A percentile compares a stretch with the other conserved stretches of the same genome.
Conservation (phyloP, 2,888 invertebrate genomes). For the Drosophila fungiperda region DNA sequence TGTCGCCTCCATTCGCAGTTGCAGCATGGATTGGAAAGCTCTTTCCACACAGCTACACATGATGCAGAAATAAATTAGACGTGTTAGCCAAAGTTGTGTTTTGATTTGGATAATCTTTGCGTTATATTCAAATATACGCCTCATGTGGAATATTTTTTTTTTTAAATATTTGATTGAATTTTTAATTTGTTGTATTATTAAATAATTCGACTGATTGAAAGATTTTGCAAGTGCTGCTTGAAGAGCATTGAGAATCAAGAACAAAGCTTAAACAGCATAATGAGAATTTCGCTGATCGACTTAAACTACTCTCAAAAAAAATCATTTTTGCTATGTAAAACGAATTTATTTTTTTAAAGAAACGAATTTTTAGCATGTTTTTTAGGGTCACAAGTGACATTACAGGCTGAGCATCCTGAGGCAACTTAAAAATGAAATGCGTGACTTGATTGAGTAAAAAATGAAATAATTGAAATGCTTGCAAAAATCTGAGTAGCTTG, state of each 20-base stretch:
- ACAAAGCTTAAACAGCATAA: too few relatives aligned
- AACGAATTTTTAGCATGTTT: neutral
- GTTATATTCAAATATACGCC: neutral
- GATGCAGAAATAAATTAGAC: constrained; percentile 1
- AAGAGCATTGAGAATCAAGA: too few relatives aligned
- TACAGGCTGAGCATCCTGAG: neutral
- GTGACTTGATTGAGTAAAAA: neutral
- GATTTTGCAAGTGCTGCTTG: neutral
- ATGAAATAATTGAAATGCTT: neutral
- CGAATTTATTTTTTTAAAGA: neutral
- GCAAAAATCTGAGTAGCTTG: neutral
- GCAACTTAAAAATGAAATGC: neutral
- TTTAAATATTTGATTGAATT: neutral
- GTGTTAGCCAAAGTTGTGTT: neutral
- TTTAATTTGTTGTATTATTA: neutral
- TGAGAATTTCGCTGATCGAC: neutral
- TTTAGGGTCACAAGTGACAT: neutral
- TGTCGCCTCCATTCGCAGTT: constrained; percentile 3
- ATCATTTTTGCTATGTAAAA: neutral
- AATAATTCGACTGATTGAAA: neutral
- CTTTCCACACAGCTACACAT: constrained; percentile 17
- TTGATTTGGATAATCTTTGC: too few relatives aligned
- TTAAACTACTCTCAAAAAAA: neutral
- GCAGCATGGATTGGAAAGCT: neutral
- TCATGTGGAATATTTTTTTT: neutral